phyloP scores from a whole-genome alignment of 2,113 vertebrate species.

The Pelecanoides urinatrix region DNA sequence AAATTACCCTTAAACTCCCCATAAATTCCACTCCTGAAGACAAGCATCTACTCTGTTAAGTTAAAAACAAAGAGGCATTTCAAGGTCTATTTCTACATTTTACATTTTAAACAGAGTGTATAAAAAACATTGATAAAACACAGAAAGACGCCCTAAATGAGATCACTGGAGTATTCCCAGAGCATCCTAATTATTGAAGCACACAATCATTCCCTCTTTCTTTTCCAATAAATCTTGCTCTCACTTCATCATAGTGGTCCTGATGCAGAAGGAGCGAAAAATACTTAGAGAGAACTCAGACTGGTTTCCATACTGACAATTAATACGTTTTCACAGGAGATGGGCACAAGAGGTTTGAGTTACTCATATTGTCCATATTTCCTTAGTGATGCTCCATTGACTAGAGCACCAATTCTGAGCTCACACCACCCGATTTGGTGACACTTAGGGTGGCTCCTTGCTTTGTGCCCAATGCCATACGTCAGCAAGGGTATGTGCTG shows the following conservation, averaged over 20 bases:
- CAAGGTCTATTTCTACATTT: neutral
- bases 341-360: neutral
- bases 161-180: neutral
- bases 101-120: neutral
- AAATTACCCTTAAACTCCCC: neutral
- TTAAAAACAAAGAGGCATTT: neutral
- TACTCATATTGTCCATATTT: neutral
- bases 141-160: neutral
- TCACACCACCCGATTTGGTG: neutral
- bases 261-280: neutral
- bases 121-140: neutral
- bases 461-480: neutral
- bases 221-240: neutral
- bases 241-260: neutral
- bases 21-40: neutral
- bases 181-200: neutral
- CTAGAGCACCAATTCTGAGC: neutral
- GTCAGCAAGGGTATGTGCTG: neutral
- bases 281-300: neutral
- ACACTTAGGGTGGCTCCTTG: neutral
- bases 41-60: neutral
- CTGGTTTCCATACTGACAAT: neutral
- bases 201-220: neutral
- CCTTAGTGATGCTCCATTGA: neutral
- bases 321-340: neutral